Evolutionary conservation across 2,113 vertebrate genomes (phyloP), one percentile per base, ranked within the genome.

Genomic region (Cathartes aura): DNA sequence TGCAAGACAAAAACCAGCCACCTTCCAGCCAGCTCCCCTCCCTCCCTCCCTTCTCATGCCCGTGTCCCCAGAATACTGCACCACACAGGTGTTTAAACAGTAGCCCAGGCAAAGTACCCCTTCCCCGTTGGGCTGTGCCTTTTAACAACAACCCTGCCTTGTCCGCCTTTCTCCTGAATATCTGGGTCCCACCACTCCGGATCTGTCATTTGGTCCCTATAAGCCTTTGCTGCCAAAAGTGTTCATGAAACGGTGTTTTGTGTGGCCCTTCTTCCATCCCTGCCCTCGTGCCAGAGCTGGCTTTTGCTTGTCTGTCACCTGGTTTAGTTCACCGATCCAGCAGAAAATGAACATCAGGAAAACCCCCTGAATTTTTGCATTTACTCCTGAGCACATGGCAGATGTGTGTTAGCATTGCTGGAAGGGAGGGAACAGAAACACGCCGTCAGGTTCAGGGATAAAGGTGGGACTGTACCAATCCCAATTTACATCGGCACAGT

Each of bases 1-100:
- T 98, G 94, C 42, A 93, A 97, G 67, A 91, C 64, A 94, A 90
- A 90, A 90, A 11, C 1, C 36, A 50, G 15, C 32, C 66, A 59
- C 13, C 5, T 84, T 83, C 22, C 38, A 67, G 34, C 2, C 27
- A 3, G 14, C 20, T 73, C 27, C 32, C 6, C 8, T 63, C 38
- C n/a, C 6, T 71, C 21, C 9, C 14, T 76, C 34, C 24, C 21
- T 56, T 24, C 23, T 17, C 40, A 9, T 15, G 19, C 14, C 50
- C 5, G 1, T 16, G 7, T 55, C 23, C 71, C 29, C 40, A 22
- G 18, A 9, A 45, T 20, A 48, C 47, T 67, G 30, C 40, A 38
- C 43, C 36, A 70, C 50, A 30, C 1, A 15, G 30, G 21, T 26
- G 15, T 62, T 63, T 16, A 58, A 89, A 62, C 0, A 1, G 7